Base-by-base conservation (phyloP, 1,140 invertebrate species). In the Aphelinus atriplicis region DNA sequence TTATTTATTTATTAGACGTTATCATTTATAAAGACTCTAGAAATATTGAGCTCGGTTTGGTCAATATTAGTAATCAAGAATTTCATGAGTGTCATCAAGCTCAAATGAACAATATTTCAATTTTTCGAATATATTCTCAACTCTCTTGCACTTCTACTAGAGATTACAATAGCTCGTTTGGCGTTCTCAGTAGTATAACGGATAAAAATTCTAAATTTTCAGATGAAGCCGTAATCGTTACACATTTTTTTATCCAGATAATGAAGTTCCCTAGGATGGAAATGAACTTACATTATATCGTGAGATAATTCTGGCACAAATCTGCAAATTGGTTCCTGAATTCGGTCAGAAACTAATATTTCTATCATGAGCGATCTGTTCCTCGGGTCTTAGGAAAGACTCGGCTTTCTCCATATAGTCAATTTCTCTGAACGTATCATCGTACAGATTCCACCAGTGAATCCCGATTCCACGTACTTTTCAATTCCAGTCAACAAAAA, bases 21-120 rank as follows among this genome's bases (percentile, higher is more conserved):
- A 26, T 26, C 26, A 26, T 26, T 26, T 26, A 26, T 26, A 26
- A 87, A 87, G 84, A 87, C 81, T 86, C 84, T 87, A 87, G 84
- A 87, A 87, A 87, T 88, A 86, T 87, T 87, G 85, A 87, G 86
- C 85, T 88, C 87, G 85, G 84, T 87, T 85, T 87, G 84, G 85
- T 88, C 85, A 85, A 81, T 85, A 83, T 86, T 84, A 81, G 79
- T 85, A 85, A 84, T 69, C 81, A 84, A 76, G 56, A 79, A 80
- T 80, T 53, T 53, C 75, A 66, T 72, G 65, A 70, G 76, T 77
- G 71, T 64, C 71, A 77, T 75, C 66, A 75, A 78, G 60, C 10
- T 78, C 63, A 10, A 26, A 74, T 80, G 48, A 74, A 70, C 65
- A 70, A 75, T 73, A 45, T 61, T 26, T 26, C 0, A 26, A 26